phyloP scores from a whole-genome alignment of 2,888 invertebrate species.

The Cordilura impudica region DNA sequence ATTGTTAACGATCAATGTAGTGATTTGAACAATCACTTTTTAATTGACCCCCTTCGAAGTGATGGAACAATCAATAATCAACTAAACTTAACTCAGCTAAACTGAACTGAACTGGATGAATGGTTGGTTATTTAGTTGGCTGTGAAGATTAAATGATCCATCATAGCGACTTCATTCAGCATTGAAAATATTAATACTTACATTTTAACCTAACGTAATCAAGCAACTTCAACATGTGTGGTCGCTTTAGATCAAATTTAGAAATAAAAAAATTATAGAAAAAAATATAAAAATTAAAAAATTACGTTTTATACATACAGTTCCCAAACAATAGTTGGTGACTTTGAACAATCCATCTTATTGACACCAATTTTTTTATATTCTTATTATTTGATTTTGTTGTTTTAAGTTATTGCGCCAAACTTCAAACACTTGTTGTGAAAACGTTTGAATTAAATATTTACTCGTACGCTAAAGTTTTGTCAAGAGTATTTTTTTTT shows the following conservation, averaged over 20 bases:
- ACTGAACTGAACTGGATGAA: not conserved
- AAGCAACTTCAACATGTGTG: conserved; percentile 34
- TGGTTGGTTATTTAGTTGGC: not conserved
- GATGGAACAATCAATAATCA: conserved; percentile 36
- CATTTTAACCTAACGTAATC: conserved; percentile 15
- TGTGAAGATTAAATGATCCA: not conserved
- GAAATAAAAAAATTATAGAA: conserved; percentile 22
- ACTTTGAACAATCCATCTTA: conserved; percentile 75
- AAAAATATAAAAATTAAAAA: conserved; percentile 29
- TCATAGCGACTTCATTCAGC: not conserved
- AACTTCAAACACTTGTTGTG: conserved; percentile 60
- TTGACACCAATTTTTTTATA: conserved; percentile 72
- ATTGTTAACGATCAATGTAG: not conserved
- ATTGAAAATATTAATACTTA: not conserved
- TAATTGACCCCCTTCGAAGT: conserved; percentile 35
- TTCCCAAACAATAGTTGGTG: conserved; percentile 52
- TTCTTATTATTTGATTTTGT: not conserved
- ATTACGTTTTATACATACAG: conserved; percentile 24
- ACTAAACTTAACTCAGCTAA: not conserved
- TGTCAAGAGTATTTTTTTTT: conserved; percentile 4
- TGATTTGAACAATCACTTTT: conserved; percentile 38
- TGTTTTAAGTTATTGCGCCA: conserved; percentile 43
- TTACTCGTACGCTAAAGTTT: not conserved
- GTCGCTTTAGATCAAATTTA: conserved; percentile 40
- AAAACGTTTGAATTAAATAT: conserved; percentile 28